These are phyloP conservation scores for Synanthedon vespiformis DNA, from an alignment of 2,888 invertebrate species.

Conservation along the genomic window DNA sequence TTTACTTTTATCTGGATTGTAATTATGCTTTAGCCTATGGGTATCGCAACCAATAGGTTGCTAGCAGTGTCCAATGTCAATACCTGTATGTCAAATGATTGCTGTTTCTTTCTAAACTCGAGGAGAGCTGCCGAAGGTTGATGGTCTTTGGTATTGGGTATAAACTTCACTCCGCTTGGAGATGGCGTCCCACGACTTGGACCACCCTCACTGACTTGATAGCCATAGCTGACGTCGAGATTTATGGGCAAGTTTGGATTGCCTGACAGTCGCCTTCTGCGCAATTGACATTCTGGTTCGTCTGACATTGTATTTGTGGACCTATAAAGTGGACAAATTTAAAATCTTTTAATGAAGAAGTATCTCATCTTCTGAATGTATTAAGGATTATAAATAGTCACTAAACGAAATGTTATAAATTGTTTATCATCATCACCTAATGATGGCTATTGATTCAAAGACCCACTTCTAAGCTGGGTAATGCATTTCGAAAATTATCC, in stretches of 20 bases:
- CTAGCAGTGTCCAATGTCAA: too few species aligned
- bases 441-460: too few species aligned
- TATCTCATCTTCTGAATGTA: neutral
- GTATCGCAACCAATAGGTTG: too few species aligned
- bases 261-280: conserved; percentile 46
- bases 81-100: conserved; percentile 64
- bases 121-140: conserved; percentile 37
- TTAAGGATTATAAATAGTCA: neutral
- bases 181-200: conserved; percentile 52
- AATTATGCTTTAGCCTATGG: too few species aligned
- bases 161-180: conserved; percentile 40
- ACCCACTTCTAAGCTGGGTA: too few species aligned
- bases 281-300: conserved; percentile 36
- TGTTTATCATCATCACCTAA: too few species aligned
- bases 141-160: conserved; percentile 23
- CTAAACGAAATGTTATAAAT: neutral
- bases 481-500: too few species aligned
- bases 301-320: conserved; percentile 34
- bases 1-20: too few species aligned
- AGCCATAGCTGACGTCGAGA: conserved; percentile 48
- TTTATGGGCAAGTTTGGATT: conserved; percentile 44
- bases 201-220: conserved; percentile 43
- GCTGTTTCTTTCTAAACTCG: conserved; percentile 61
- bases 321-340: neutral
- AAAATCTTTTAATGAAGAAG: neutral